These are phyloP conservation scores for Cataglyphis livida DNA, from an alignment of 2,888 invertebrate species.

Conservation along the genomic window DNA sequence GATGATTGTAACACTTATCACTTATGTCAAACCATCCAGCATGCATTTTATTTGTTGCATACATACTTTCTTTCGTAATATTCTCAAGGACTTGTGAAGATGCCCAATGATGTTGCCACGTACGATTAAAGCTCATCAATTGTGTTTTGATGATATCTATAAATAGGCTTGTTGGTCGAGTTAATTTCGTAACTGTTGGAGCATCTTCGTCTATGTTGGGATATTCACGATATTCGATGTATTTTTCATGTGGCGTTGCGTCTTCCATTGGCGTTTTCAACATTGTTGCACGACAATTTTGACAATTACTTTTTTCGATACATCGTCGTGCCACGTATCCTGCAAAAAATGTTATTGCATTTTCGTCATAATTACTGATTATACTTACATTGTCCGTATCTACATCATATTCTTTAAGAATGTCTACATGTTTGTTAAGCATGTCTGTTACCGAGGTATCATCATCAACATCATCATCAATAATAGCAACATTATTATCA, in stretches of 20 bases:
- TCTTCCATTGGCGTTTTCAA: neutral
- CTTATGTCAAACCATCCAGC: neutral
- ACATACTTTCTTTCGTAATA: neutral
- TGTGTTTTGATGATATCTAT: neutral
- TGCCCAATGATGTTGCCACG: neutral
- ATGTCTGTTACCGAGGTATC: neutral
- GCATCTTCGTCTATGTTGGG: conserved; percentile 2
- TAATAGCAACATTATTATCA: neutral
- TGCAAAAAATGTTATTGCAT: conserved; percentile 1
- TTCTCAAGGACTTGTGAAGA: neutral
- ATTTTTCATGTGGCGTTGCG: neutral
- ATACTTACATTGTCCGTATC: neutral
- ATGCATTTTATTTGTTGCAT: neutral
- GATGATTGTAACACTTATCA: neutral
- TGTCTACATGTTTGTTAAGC: neutral
- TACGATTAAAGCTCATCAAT: neutral
- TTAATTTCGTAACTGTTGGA: conserved; percentile 2
- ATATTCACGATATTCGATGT: conserved; percentile 17
- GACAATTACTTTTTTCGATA: neutral
- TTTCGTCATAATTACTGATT: neutral
- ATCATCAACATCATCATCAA: neutral
- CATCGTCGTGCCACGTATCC: neutral
- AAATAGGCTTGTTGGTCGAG: neutral
- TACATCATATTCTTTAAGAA: neutral
- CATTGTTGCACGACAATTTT: neutral